Evolutionary conservation across 2,888 invertebrate species (phyloP).

Genomic region (Erebia aethiops): DNA sequence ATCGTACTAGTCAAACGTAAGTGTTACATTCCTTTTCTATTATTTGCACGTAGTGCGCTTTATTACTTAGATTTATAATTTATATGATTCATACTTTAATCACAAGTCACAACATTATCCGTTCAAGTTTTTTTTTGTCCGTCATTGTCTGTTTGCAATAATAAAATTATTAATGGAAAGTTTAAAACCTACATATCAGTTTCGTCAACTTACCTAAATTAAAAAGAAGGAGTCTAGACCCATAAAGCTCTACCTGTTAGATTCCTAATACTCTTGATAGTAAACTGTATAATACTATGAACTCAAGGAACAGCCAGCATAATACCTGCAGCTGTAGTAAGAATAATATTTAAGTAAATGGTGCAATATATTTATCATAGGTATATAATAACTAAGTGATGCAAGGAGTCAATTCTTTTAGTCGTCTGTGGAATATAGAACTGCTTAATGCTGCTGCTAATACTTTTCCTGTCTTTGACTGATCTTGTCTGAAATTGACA

Average conservation of each 20-base stretch:
- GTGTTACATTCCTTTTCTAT: background rate
- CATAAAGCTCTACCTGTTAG: background rate
- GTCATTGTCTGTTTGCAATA: constrained; percentile 3
- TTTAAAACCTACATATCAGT: background rate
- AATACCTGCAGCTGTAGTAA: background rate
- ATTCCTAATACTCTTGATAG: background rate
- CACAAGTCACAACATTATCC: constrained; percentile 31
- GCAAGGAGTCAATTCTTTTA: too few relatives aligned
- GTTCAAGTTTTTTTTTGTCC: constrained; percentile 27
- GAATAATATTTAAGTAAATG: background rate
- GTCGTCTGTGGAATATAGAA: too few relatives aligned
- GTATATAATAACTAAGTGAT: too few relatives aligned
- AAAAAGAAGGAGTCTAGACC: background rate
- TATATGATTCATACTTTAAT: constrained; percentile 43
- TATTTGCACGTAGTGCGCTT: background rate
- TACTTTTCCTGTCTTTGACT: too few relatives aligned
- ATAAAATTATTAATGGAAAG: background rate
- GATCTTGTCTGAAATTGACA: too few relatives aligned
- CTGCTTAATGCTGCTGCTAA: too few relatives aligned
- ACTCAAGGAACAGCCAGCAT: background rate
- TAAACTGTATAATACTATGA: background rate
- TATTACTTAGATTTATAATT: constrained; percentile 5
- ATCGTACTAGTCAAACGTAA: constrained; percentile 1
- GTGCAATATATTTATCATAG: background rate
- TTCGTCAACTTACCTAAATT: background rate